A percentile compares a stretch with the other conserved stretches of the same genome.
phyloP scores from a whole-genome alignment of 2,797 vertebrate genomes.

The Lutjanus campechanus region DNA sequence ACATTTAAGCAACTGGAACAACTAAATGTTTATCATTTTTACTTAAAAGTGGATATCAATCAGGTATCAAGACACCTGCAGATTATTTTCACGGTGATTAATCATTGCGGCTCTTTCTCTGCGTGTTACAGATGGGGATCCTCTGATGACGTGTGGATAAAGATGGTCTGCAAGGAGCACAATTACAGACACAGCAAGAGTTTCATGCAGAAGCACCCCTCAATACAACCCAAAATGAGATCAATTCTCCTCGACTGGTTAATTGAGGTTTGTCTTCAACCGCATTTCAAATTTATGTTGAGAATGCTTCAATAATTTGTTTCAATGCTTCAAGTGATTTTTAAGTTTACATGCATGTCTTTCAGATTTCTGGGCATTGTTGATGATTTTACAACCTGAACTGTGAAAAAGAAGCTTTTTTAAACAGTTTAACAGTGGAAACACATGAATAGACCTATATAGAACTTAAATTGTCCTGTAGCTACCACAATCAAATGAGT shows the following conservation, averaged over 20 bases:
- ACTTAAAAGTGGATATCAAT: neutral
- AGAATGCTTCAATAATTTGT: neutral
- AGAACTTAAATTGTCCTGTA: too few species aligned
- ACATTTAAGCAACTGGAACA: neutral
- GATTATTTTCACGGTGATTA: neutral
- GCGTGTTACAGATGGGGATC: constrained; percentile 86
- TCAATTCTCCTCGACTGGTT: constrained; percentile 93
- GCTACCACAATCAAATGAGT: neutral
- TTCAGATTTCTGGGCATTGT: too few species aligned
- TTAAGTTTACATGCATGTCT: too few species aligned
- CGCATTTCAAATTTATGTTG: neutral
- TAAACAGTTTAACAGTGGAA: too few species aligned
- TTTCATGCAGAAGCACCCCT: constrained; percentile 86
- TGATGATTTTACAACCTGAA: too few species aligned
- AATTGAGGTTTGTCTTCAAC: constrained; percentile 85
- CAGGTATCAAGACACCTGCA: neutral
- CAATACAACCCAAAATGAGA: constrained; percentile 91
- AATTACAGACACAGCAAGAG: constrained; percentile 87
- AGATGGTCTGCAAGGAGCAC: constrained; percentile 87
- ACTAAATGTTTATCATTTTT: neutral
- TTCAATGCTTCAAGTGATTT: neutral
- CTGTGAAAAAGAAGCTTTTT: too few species aligned
- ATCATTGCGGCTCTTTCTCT: neutral
- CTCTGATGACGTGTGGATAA: constrained; percentile 88
- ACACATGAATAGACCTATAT: too few species aligned